These are phyloP conservation scores for Trachelus iudaicus DNA, from an alignment of 2,888 invertebrate genomes.

Conservation along the genomic window DNA sequence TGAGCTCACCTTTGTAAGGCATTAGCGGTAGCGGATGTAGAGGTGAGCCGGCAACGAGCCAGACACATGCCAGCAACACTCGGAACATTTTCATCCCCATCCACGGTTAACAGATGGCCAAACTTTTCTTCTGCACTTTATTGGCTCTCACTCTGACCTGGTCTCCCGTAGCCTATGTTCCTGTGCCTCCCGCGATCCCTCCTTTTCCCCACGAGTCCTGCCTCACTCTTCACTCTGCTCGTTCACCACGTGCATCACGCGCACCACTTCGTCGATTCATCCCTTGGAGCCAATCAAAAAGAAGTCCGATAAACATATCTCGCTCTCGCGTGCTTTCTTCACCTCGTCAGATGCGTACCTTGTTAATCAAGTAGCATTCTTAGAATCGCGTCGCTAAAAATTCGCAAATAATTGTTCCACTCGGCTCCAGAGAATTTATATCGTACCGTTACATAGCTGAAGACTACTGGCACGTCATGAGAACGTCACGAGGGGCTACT, in stretches of 20 bases:
- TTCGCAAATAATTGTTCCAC: too few relatives aligned
- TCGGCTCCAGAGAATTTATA: too few relatives aligned
- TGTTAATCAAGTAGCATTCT: not conserved
- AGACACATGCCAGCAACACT: slow-evolving; percentile 48
- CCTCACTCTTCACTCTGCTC: too few relatives aligned
- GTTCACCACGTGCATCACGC: not conserved
- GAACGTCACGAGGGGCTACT: too few relatives aligned
- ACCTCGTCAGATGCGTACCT: not conserved
- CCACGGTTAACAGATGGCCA: slow-evolving; percentile 39
- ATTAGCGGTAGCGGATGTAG: slow-evolving; percentile 46
- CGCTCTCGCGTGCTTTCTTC: not conserved
- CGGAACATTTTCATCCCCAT: slow-evolving; percentile 48
- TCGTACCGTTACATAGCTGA: too few relatives aligned
- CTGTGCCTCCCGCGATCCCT: not conserved
- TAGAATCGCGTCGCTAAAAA: too few relatives aligned
- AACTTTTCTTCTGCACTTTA: slow-evolving; percentile 29
- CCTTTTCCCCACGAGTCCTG: not conserved
- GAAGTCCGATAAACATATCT: not conserved
- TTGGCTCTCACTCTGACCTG: slow-evolving; percentile 2
- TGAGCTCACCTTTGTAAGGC: slow-evolving; percentile 44
- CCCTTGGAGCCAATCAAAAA: not conserved
- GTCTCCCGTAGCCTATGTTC: not conserved
- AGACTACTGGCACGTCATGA: too few relatives aligned
- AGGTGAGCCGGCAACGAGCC: slow-evolving; percentile 51
- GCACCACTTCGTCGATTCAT: not conserved